Evolutionary conservation across 1,140 invertebrate genomes (phyloP).

Genomic region (Heliconius melpomene): DNA sequence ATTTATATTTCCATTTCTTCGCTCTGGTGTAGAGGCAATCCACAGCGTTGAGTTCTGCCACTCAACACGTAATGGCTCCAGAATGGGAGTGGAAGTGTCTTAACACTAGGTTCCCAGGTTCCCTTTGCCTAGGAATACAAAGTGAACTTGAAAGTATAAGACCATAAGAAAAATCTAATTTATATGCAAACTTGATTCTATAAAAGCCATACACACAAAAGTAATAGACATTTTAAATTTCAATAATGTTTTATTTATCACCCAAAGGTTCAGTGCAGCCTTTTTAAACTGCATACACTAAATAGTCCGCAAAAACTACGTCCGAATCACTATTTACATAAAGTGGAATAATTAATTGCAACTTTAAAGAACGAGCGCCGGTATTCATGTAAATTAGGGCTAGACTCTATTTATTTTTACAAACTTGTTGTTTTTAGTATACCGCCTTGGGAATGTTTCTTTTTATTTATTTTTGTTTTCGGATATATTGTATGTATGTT

Average conservation of each 20-base stretch:
- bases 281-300: constrained; percentile 19
- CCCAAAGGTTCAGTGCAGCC: constrained; percentile 5
- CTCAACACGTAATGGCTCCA: no score
- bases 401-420: constrained; percentile 28
- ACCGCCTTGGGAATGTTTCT: background rate
- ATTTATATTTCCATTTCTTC: no score
- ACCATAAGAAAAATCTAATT: background rate
- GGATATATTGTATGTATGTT: background rate
- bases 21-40: no score
- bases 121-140: background rate
- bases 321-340: constrained; percentile 68
- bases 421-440: constrained; percentile 19
- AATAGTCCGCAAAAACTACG: constrained; percentile 38
- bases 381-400: constrained; percentile 73
- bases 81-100: no score
- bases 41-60: no score
- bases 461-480: background rate
- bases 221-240: background rate
- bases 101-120: no score
- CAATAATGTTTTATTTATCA: constrained; percentile 27
- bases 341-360: constrained; percentile 77
- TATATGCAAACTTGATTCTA: background rate
- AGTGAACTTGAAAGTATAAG: background rate
- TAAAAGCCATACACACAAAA: background rate
- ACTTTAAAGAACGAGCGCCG: constrained; percentile 68